Conservation (phyloP, 1,140 invertebrate species). For the Charaxes varanes region DNA sequence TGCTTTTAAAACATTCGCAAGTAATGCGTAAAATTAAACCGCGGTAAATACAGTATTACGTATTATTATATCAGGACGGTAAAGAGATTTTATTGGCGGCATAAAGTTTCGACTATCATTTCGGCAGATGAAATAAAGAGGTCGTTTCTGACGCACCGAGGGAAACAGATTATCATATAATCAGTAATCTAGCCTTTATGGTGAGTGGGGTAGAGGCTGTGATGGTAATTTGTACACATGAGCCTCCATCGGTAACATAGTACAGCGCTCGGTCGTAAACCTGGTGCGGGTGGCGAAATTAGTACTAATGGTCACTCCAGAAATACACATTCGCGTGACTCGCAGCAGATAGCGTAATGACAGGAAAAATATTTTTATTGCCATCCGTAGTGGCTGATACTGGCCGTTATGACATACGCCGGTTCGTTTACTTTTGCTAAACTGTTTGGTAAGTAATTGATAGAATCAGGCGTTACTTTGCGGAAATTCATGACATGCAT, state of each 20-base stretch:
- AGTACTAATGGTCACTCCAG: slow-evolving; percentile 47
- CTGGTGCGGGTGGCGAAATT: slow-evolving; percentile 39
- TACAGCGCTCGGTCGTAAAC: slow-evolving; percentile 34
- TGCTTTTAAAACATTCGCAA: too few relatives aligned
- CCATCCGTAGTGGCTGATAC: slow-evolving; percentile 43
- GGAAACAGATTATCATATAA: too few relatives aligned
- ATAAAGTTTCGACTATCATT: slow-evolving; percentile 22
- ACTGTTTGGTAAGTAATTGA: too few relatives aligned
- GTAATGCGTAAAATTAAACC: too few relatives aligned
- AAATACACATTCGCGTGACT: slow-evolving; percentile 43
- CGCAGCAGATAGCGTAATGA: slow-evolving; percentile 27
- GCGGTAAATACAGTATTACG: too few relatives aligned
- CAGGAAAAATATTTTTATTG: slow-evolving; percentile 62
- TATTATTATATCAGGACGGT: not conserved
- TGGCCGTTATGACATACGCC: slow-evolving; percentile 37
- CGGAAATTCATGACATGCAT: too few relatives aligned
- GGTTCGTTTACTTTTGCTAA: slow-evolving; percentile 35
- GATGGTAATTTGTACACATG: not conserved
- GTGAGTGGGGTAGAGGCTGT: not conserved
- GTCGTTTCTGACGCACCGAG: slow-evolving; percentile 9
- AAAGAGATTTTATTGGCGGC: slow-evolving; percentile 13
- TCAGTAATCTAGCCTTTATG: not conserved
- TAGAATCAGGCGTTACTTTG: too few relatives aligned
- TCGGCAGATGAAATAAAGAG: slow-evolving; percentile 13
- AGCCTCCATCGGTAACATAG: slow-evolving; percentile 14